phyloP scores from a whole-genome alignment of 2,113 vertebrate genomes.

The Ursus arctos region DNA sequence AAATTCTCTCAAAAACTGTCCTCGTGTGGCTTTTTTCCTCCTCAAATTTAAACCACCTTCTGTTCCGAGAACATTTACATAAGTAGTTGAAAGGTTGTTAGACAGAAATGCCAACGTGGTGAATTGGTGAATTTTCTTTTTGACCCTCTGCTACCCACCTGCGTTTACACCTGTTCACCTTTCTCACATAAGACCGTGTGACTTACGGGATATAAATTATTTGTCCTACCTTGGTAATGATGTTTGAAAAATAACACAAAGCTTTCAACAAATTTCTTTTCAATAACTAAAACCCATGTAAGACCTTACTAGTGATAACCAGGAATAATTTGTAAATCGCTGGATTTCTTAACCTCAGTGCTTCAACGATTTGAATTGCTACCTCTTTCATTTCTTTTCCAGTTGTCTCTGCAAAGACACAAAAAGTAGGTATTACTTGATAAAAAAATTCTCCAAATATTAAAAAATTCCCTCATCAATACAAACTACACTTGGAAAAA shows the following conservation, averaged over 20 bases:
- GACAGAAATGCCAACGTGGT: not conserved
- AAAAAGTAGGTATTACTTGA: not conserved
- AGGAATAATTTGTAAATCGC: not conserved
- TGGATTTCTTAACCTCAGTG: not conserved
- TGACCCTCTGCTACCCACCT: not conserved
- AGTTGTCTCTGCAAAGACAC: not conserved
- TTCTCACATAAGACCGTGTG: not conserved
- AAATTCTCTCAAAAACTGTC: conserved; percentile 30
- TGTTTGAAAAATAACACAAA: conserved; percentile 13
- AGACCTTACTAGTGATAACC: not conserved
- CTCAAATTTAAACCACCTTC: not conserved
- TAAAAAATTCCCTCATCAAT: not conserved
- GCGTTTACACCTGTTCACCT: not conserved
- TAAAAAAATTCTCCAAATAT: not conserved
- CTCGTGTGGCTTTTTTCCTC: not conserved
- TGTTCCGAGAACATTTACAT: conserved; percentile 22
- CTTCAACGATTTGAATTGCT: not conserved
- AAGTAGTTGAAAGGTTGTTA: not conserved
- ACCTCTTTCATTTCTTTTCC: not conserved
- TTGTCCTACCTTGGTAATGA: not conserved
- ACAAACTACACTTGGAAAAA: conserved; percentile 5
- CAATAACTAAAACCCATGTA: not conserved
- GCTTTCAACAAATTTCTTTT: not conserved
- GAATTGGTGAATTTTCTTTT: not conserved
- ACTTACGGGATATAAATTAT: not conserved